Evolutionary conservation across 1,140 invertebrate species (phyloP), one percentile per base, ranked within the genome.

Genomic region (Drosophila sp.): DNA sequence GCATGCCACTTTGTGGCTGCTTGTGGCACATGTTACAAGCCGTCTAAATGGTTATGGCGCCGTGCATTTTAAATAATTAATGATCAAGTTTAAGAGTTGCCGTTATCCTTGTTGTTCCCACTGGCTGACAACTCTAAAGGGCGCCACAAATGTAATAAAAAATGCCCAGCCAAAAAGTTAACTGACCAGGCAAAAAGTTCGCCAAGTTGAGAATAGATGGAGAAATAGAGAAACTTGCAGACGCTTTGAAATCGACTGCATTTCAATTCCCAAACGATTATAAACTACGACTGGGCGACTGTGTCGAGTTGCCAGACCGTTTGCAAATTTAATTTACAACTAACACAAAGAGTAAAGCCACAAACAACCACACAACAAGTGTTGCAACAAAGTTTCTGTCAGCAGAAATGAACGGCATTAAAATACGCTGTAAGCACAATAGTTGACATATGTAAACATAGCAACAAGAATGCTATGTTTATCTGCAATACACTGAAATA

Each of bases 251-350:
- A 81, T 89, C 79, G 83, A 87, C 58, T 87, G 83, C 83, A 87
- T 87, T 87, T 87, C 83, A 87, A 87, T 87, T 87, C 83, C 83
- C 83, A 87, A 89, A 89, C 83, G 83, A 87, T 87, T 87, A 89
- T 89, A 87, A 87, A 79, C 83, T 82, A 79, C 53, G 51, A 34
- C 11, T n/a, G 11, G 32, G 18, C 53, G 38, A 77, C 58, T 46
- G 71, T 57, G 75, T 48, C 21, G 76, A 76, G 76, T 78, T 78
- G 76, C 72, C 72, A 76, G 70, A 76, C 70, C 63, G 77, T 73
- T 87, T 83, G 79, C 83, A 87, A 87, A 87, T 89, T 87, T 87
- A 87, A 87, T 87, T 87, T 87, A 87, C 83, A 87, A 89, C 76
- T 62, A 57, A 50, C 59, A 75, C 80, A 79, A 62, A 73, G 75